Evolutionary conservation across 1,140 invertebrate species (phyloP), one percentile per base, ranked within the genome.

Genomic region (Drosophila truncata): DNA sequence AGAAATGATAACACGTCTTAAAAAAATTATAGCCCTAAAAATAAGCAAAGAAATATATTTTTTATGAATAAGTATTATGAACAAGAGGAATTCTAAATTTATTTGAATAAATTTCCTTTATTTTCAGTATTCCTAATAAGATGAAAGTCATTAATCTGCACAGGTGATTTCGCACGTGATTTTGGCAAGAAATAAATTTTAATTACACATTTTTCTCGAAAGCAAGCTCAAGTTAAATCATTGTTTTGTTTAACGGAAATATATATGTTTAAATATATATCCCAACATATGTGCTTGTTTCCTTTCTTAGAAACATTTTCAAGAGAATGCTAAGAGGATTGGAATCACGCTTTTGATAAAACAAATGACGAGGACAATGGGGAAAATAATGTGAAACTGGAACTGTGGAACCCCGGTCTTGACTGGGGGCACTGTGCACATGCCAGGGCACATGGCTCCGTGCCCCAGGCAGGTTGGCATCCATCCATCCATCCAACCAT

Each of bases 371-470:
- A 44, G 60, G 31, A 65, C 66, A 54, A 44, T 39, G 18, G 25
- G 35, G 25, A 35, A 35, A 20, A 47, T 44, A 27, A 42, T 25
- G 18, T 25, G 60, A 8, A 33, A 11, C 16, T 27, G 60, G 16
- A 27, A 35, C 52, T n/a, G 52, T n/a, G 52, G 27, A n/a, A 57
- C 13, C 8, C 6, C 23, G 46, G 10, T n/a, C 20, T 54, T 54
- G 52, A 54, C 52, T 50, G 27, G 27, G 46, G 42, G 27, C 61
- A 66, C 29, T 52, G 66, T 54, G 62, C 66, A 70, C 62, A 55
- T 67, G 66, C 62, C 66, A 16, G n/a, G 35, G 37, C 66, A 66
- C 62, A 70, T 67, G 62, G 61, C 66, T 52, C 62, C 57, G 16
- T 3, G 20, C 66, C 44, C 47, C 25, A 62, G 58, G 58, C 57